Percentiles rank a stretch among this genome's conserved stretches.
Evolutionary conservation across 1,140 invertebrate genomes (phyloP).

Genomic region (Galleria mellonella): DNA sequence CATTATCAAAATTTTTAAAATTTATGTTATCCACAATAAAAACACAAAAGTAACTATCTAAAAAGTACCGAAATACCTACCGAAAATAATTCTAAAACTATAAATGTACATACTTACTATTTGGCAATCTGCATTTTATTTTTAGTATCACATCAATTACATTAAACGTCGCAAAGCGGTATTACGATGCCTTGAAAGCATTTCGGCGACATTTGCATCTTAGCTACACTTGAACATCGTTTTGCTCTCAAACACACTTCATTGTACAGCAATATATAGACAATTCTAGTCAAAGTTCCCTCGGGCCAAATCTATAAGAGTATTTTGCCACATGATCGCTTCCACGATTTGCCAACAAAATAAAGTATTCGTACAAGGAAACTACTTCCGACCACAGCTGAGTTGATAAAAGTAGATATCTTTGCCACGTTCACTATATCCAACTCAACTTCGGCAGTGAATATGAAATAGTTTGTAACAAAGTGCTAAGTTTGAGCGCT

Average conservation of each 20-base stretch:
- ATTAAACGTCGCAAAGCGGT: no score
- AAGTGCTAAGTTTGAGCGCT: constrained; percentile 15
- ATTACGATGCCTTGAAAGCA: constrained; percentile 6
- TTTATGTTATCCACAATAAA: no score
- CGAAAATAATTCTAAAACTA: no score
- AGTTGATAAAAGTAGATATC: constrained; percentile 55
- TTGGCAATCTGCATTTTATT: no score
- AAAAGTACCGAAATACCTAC: no score
- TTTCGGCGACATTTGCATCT: constrained; percentile 41
- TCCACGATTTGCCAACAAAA: constrained; percentile 68
- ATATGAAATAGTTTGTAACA: constrained; percentile 37
- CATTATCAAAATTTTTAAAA: no score
- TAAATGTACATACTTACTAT: no score
- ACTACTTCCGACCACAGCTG: constrained; percentile 44
- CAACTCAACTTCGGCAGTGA: constrained; percentile 35
- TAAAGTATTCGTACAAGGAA: constrained; percentile 53
- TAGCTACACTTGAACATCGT: constrained; percentile 53
- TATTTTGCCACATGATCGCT: constrained; percentile 70
- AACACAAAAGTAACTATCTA: no score
- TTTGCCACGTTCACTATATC: constrained; percentile 25
- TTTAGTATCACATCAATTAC: no score
- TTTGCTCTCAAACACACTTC: constrained; percentile 64
- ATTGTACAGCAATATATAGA: constrained; percentile 16
- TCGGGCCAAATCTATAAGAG: constrained; percentile 62
- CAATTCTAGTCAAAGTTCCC: constrained; percentile 65